Conservation (phyloP, 2,888 invertebrate genomes). For the Drosophila emarginata region DNA sequence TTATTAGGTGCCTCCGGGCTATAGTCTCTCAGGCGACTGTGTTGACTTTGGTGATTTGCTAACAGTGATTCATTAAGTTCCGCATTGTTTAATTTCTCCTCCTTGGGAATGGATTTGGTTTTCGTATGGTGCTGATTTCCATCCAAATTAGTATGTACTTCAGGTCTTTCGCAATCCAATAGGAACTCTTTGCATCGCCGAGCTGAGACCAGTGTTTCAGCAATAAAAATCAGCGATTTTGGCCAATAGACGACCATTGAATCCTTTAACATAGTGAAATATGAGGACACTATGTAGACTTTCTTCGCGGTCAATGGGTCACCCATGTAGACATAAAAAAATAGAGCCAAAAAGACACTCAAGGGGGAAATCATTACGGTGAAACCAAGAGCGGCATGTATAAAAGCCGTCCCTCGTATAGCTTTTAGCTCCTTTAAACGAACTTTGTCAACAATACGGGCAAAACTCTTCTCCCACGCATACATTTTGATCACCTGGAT, state of each 20-base stretch:
- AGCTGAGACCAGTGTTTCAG: slow-evolving; percentile 90
- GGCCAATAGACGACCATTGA: slow-evolving; percentile 92
- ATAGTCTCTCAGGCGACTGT: slow-evolving; percentile 50
- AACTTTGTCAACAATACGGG: slow-evolving; percentile 87
- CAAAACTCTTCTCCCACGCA: slow-evolving; percentile 92
- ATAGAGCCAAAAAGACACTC: slow-evolving; percentile 89
- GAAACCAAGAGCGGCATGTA: slow-evolving; percentile 87
- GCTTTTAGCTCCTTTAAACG: slow-evolving; percentile 88
- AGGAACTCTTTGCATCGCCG: slow-evolving; percentile 88
- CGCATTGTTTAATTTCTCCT: slow-evolving; percentile 46
- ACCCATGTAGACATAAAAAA: slow-evolving; percentile 86
- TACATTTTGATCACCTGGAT: slow-evolving; percentile 95
- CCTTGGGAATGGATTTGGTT: slow-evolving; percentile 43
- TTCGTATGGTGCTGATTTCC: slow-evolving; percentile 80
- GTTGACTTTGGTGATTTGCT: slow-evolving; percentile 38
- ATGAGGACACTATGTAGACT: slow-evolving; percentile 90
- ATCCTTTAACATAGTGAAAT: slow-evolving; percentile 90
- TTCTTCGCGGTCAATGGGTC: slow-evolving; percentile 88
- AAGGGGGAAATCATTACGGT: slow-evolving; percentile 91
- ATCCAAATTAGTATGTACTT: slow-evolving; percentile 61
- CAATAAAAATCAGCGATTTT: slow-evolving; percentile 88
- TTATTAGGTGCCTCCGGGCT: slow-evolving; percentile 66
- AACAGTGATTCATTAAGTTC: slow-evolving; percentile 52
- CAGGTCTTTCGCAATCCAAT: slow-evolving; percentile 77
- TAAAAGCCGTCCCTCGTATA: slow-evolving; percentile 87